Percentiles rank a stretch among this genome's conserved stretches.
Evolutionary conservation across 1,140 invertebrate species (phyloP).

Genomic region (Trichonephila clavipes): DNA sequence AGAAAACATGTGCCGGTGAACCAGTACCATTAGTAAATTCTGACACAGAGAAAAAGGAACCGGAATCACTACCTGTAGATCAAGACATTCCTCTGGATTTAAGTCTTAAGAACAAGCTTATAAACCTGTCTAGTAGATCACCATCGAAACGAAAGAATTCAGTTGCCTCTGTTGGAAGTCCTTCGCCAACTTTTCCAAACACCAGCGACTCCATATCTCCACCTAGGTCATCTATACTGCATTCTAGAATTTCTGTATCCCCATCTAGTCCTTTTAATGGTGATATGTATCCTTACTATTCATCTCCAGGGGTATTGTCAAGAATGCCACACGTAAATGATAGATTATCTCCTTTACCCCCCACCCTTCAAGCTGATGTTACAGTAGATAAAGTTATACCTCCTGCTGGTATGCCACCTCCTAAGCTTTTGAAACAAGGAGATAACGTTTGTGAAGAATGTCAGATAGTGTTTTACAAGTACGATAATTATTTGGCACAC

Average conservation of each 20-base stretch:
- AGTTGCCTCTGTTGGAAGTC: not conserved
- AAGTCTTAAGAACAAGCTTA: slow-evolving; percentile 40
- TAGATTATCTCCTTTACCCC: slow-evolving; percentile 29
- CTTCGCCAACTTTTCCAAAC: slow-evolving; percentile 28
- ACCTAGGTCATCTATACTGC: not conserved
- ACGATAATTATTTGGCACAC: slow-evolving; percentile 96
- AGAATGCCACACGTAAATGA: not conserved
- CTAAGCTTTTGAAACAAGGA: slow-evolving; percentile 83
- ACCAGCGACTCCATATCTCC: slow-evolving; percentile 31
- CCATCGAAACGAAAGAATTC: slow-evolving; percentile 44
- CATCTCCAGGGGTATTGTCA: not conserved
- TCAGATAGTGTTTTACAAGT: slow-evolving; percentile 97
- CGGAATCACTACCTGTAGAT: not conserved
- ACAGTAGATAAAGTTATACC: not conserved
- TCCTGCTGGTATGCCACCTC: slow-evolving; percentile 77
- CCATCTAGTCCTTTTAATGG: not conserved
- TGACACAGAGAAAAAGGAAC: not conserved
- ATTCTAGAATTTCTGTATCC: not conserved
- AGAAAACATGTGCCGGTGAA: slow-evolving; percentile 29
- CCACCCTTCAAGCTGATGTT: slow-evolving; percentile 4
- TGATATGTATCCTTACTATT: not conserved
- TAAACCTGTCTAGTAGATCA: not conserved
- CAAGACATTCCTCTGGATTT: slow-evolving; percentile 58
- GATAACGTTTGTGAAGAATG: slow-evolving; percentile 96
- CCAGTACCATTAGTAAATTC: not conserved